Base-by-base conservation (phyloP, 2,113 vertebrate genomes). In the Brevimyrus niger region DNA sequence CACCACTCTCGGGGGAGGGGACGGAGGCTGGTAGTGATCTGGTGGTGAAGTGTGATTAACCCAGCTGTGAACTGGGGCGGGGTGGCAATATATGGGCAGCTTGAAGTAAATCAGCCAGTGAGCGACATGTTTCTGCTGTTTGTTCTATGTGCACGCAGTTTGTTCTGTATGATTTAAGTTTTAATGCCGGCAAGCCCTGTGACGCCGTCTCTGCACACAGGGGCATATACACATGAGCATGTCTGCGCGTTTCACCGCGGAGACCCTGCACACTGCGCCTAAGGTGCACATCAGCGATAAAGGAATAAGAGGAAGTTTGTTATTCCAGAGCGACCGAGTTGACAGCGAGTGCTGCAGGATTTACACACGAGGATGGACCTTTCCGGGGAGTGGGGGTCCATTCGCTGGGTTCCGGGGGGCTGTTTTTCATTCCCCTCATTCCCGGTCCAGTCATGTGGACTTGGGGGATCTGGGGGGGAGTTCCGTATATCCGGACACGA, bases 241-340 rank as follows among this genome's bases (percentile, higher is more conserved):
- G 27, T 82, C 27, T 10, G 1, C 4, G 8, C 23, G 5, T 35
- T 46, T 65, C 17, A 46, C 19, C 35, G 27, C 44, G 23, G 48
- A 11, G 51, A 51, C 35, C 11, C 80, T 85, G 8, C 46, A n/a
- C 23, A 86, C 31, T 31, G 53, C 42, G 55, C 21, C 13, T 58
- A 89, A 89, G 89, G 82, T 86, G 89, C 58, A 48, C 50, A 55
- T 50, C 44, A n/a, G 89, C 83, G 83, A 89, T 89, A 89, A 86
- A 86, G 83, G 53, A 47, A 86, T 53, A 27, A 86, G 44, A 86
- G 82, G 35, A 31, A n/a, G 15, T 42, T 69, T 86, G 5, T 86
- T 86, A 6, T 83, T 84, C 69, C 19, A 38, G 46, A n/a, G 31
- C 80, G 58, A 89, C 35, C 53, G 21, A 85, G 58, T 27, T 69